Percentiles rank a stretch among this genome's conserved stretches.
These are phyloP conservation scores for Blera fallax DNA, from an alignment of 2,888 invertebrate genomes.

Conservation along the genomic window DNA sequence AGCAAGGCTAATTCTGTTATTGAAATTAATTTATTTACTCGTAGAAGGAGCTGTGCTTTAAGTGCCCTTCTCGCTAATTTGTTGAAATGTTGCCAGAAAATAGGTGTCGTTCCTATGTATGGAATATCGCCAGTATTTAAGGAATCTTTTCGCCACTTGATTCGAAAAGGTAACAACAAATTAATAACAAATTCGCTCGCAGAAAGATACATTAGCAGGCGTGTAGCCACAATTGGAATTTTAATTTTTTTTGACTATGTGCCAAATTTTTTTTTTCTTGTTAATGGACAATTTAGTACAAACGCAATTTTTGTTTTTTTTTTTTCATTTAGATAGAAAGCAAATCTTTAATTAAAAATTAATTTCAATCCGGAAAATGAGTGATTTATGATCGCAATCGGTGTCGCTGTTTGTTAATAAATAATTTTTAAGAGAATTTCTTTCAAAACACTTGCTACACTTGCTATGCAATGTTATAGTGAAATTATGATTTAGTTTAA, in stretches of 20 bases:
- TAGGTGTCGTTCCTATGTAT: neutral
- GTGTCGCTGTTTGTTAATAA: conserved; percentile 20
- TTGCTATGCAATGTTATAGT: neutral
- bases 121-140: neutral
- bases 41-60: neutral
- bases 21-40: conserved; percentile 6
- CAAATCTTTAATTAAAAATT: conserved; percentile 19
- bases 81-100: neutral
- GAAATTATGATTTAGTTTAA: conserved; percentile 4
- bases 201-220: neutral
- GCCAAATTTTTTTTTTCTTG: conserved; percentile 4
- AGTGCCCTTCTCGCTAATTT: conserved; percentile 15
- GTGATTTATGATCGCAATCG: conserved; percentile 33
- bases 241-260: neutral
- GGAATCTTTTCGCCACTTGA: neutral
- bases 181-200: neutral
- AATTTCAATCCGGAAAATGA: conserved; percentile 13
- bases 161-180: neutral
- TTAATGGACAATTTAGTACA: conserved; percentile 11
- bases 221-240: neutral
- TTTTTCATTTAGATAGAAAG: neutral
- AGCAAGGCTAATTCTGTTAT: neutral
- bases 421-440: neutral
- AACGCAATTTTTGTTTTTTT: neutral
- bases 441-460: neutral